A percentile compares a stretch with the other conserved stretches of the same genome.
These are phyloP conservation scores for Blastobasis adustella DNA, from an alignment of 2,888 invertebrate species.

Conservation along the genomic window DNA sequence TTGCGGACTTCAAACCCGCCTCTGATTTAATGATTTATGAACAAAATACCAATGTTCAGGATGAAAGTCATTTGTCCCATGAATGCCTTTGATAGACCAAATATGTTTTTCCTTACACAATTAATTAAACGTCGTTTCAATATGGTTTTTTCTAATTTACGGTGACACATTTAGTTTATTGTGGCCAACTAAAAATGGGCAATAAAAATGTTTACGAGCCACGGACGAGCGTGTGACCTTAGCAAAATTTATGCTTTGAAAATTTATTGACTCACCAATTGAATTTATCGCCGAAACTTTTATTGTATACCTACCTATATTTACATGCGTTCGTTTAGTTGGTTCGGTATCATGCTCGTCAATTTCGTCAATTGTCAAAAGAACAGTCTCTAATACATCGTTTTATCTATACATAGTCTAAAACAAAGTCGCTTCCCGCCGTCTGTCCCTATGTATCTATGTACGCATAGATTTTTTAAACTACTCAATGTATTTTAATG, in stretches of 20 bases:
- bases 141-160: slow-evolving; percentile 17
- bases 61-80: too few species aligned
- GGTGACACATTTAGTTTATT: slow-evolving; percentile 30
- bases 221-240: slow-evolving; percentile 37
- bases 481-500: too few species aligned
- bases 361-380: too few species aligned
- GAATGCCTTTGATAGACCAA: too few species aligned
- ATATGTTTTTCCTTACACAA: slow-evolving; percentile 7
- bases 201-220: slow-evolving; percentile 48
- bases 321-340: slow-evolving; percentile 23
- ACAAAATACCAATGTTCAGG: too few species aligned
- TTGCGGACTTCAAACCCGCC: too few species aligned
- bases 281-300: slow-evolving; percentile 59
- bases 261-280: slow-evolving; percentile 55
- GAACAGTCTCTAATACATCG: too few species aligned
- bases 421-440: too few species aligned
- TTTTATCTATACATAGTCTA: too few species aligned
- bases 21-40: too few species aligned
- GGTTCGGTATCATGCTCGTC: background rate
- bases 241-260: slow-evolving; percentile 47
- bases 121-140: background rate
- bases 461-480: too few species aligned
- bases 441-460: too few species aligned
- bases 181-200: slow-evolving; percentile 27
- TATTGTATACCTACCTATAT: slow-evolving; percentile 36